Conservation (phyloP, 1,140 invertebrate species). For the Polyergus mexicanus region DNA sequence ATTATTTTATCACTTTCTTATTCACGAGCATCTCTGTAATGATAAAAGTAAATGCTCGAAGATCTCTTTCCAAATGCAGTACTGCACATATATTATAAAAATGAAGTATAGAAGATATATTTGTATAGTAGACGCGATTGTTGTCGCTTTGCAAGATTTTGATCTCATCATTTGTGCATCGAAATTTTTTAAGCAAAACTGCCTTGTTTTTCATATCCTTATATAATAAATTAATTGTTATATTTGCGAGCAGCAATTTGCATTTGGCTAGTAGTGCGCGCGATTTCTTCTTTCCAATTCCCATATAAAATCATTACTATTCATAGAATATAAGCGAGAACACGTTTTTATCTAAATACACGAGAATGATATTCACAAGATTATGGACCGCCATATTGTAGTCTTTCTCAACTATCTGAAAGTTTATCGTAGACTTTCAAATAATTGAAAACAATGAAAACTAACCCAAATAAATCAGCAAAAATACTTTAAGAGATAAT, state of each 20-base stretch:
- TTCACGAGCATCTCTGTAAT: conserved; percentile 47
- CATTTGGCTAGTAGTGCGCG: conserved; percentile 73
- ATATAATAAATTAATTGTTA: conserved; percentile 48
- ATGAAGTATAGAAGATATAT: conserved; percentile 28
- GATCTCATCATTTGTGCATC: conserved; percentile 61
- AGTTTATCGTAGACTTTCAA: conserved; percentile 6
- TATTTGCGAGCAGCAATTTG: conserved; percentile 75
- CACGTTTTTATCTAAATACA: conserved; percentile 61
- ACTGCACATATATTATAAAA: conserved; percentile 73
- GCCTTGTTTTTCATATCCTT: conserved; percentile 3
- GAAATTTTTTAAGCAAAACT: conserved; percentile 52
- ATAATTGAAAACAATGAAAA: conserved; percentile 15
- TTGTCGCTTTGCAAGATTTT: conserved; percentile 26
- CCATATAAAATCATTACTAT: conserved; percentile 60
- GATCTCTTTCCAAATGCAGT: conserved; percentile 72
- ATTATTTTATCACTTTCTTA: conserved; percentile 68
- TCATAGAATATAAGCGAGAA: conserved; percentile 62
- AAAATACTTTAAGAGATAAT: conserved; percentile 27
- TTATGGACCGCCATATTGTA: conserved; percentile 51
- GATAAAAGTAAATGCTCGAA: conserved; percentile 58
- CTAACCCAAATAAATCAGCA: conserved; percentile 27
- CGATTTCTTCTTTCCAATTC: conserved; percentile 43
- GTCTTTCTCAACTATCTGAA: conserved; percentile 19
- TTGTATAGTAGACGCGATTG: conserved; percentile 28
- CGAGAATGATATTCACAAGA: conserved; percentile 66